A percentile compares a stretch with the other conserved stretches of the same genome.
Conservation (phyloP, 2,888 invertebrate genomes). For the Plutella xylostella region DNA sequence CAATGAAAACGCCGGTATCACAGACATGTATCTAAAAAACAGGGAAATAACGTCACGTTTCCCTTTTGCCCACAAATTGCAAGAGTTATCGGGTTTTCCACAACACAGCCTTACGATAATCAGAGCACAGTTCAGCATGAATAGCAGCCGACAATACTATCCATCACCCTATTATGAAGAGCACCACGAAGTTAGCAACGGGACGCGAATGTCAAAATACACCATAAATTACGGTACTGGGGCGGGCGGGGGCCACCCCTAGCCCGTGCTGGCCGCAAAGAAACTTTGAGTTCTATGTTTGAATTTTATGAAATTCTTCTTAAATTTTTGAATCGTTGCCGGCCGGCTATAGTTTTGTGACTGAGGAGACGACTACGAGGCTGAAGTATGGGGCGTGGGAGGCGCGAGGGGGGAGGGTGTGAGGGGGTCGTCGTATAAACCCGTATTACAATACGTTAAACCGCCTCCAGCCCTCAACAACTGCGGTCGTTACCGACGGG, state of each 20-base stretch:
- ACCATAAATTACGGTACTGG: constrained; percentile 60
- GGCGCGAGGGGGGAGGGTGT: constrained; percentile 27
- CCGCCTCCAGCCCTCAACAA: constrained; percentile 42
- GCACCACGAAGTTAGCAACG: constrained; percentile 61
- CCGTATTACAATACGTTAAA: constrained; percentile 53
- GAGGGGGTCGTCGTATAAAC: constrained; percentile 32
- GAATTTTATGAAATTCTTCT: constrained; percentile 11
- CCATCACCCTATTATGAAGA: constrained; percentile 63
- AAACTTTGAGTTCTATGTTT: constrained; percentile 30
- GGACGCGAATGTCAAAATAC: constrained; percentile 62
- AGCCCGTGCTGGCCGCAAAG: constrained; percentile 32
- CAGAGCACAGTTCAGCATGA: constrained; percentile 49
- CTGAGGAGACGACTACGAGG: constrained; percentile 19
- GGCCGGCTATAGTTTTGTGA: constrained; percentile 20
- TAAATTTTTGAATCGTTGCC: constrained; percentile 31
- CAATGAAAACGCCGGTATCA: constrained; percentile 39
- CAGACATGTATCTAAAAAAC: constrained; percentile 19
- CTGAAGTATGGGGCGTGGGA: constrained; percentile 12
- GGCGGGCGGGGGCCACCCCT: constrained; percentile 35
- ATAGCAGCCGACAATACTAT: constrained; percentile 66
- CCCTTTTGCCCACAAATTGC: constrained; percentile 21
- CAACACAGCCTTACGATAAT: constrained; percentile 36
- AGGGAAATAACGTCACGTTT: constrained; percentile 28
- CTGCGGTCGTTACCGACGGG: constrained; percentile 33
- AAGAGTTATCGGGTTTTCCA: constrained; percentile 39